These are phyloP conservation scores for Parnassius smintheus DNA, from an alignment of 2,888 invertebrate species.

Conservation along the genomic window DNA sequence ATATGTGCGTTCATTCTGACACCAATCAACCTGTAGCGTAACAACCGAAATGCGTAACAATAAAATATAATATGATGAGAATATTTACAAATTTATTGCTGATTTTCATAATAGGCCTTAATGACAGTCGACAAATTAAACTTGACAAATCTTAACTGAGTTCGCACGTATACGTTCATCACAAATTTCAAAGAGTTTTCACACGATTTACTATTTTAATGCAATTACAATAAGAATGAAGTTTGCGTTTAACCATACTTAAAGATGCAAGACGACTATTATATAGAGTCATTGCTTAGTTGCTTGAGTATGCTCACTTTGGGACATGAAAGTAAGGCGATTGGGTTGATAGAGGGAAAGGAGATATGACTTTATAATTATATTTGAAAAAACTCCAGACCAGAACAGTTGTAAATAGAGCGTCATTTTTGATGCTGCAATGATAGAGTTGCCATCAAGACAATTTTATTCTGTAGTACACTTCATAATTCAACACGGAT, in stretches of 20 bases:
- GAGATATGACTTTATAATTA: too few species aligned
- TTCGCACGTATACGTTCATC: conserved; percentile 12
- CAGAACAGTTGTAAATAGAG: too few species aligned
- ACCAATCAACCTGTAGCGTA: background rate
- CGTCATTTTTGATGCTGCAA: too few species aligned
- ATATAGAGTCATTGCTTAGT: conserved; percentile 13
- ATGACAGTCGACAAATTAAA: conserved; percentile 7
- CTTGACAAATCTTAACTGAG: background rate
- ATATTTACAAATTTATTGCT: conserved; percentile 57
- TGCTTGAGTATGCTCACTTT: conserved; percentile 16
- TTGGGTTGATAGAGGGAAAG: too few species aligned
- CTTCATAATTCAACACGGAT: too few species aligned
- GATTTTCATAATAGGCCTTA: conserved; percentile 48
- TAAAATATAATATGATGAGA: conserved; percentile 4
- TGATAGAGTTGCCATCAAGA: too few species aligned
- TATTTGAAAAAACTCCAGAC: too few species aligned
- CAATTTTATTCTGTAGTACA: too few species aligned
- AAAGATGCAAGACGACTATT: conserved; percentile 8
- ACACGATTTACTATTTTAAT: conserved; percentile 1
- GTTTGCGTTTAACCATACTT: conserved; percentile 5
- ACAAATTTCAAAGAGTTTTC: conserved; percentile 5
- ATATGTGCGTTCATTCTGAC: conserved; percentile 13
- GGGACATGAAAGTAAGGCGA: background rate
- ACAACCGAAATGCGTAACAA: background rate
- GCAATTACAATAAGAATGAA: conserved; percentile 2